phyloP scores from a whole-genome alignment of 2,888 invertebrate genomes.

The Cosmia trapezina region DNA sequence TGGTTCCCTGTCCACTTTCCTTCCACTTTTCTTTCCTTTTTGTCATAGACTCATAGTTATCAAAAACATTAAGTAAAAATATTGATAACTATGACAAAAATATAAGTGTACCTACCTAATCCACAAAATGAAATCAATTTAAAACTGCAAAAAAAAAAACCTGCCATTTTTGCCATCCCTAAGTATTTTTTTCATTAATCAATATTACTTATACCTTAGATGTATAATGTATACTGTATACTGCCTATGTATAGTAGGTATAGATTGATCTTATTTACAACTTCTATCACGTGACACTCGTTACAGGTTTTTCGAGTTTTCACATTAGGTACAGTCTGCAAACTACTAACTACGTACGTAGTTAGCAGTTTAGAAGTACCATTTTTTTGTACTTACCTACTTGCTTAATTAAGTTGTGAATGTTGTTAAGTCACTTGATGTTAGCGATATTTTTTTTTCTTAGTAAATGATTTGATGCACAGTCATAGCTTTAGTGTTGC shows the following conservation, averaged over 20 bases:
- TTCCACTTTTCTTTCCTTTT: too few relatives aligned
- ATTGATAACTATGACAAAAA: background rate
- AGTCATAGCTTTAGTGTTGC: too few relatives aligned
- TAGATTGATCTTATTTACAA: background rate
- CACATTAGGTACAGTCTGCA: background rate
- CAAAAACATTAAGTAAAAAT: too few relatives aligned
- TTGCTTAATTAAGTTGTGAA: background rate
- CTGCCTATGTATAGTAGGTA: too few relatives aligned
- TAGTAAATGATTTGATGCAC: too few relatives aligned
- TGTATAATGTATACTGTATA: background rate
- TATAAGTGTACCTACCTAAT: too few relatives aligned
- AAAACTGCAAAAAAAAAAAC: background rate
- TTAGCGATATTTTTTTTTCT: conserved; percentile 11
- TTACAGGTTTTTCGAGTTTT: conserved; percentile 3
- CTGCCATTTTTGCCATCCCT: background rate
- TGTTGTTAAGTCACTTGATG: conserved; percentile 23
- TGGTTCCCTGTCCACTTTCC: too few relatives aligned
- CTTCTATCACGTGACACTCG: background rate
- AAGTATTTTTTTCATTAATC: background rate
- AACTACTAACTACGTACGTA: conserved; percentile 2
- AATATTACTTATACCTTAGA: background rate
- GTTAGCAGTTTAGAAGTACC: background rate
- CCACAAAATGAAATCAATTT: background rate
- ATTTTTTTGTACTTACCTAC: background rate
- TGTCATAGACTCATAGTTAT: too few relatives aligned